Evolutionary conservation across 2,888 invertebrate genomes (phyloP), one percentile per base, ranked within the genome.

Genomic region (Heptascelio sp.): DNA sequence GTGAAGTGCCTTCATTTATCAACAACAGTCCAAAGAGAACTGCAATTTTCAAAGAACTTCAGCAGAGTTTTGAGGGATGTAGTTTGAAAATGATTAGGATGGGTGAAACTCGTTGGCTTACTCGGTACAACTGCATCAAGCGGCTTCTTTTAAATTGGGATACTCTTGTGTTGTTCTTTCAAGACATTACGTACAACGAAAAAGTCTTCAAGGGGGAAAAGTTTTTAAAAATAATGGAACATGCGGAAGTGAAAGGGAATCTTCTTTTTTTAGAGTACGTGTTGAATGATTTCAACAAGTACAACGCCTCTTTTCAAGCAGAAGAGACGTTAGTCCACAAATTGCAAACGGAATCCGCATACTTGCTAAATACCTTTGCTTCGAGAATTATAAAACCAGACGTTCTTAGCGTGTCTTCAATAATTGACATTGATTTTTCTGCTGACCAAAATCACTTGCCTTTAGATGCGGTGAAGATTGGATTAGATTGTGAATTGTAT

Each of bases 101-200:
- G 13, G 49, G 59, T 5, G 51, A 76, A n/a, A 81, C 80, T 37
- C 59, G 65, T 13, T 71, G 80, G 65, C 80, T 81, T 23, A 37
- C 53, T n/a, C 62, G 53, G n/a, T 40, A 59, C 13, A 2, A 51
- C n/a, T 68, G 73, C 11, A 68, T 73, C 15, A 1, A 46, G 5
- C 34, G 67, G 37, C 21, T 80, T 19, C n/a, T 68, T 5, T n/a
- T 15, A 26, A 73, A 73, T 49, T 77, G 68, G 67, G 19, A 46
- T 21, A 70, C 62, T 34, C 19, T 53, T 0, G 40, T 57, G 4
- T 55, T n/a, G 3, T 73, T 73, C 13, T 73, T 64, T n/a, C 40
- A 53, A 46, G 17, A 37, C 9, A 19, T 55, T n/a, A 19, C 17
- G 2, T 46, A 17, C 15, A 25, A 0, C 2, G 49, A 46, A 64